These are phyloP conservation scores for Piprites chloris DNA, from an alignment of 2,113 vertebrate species.

Conservation along the genomic window DNA sequence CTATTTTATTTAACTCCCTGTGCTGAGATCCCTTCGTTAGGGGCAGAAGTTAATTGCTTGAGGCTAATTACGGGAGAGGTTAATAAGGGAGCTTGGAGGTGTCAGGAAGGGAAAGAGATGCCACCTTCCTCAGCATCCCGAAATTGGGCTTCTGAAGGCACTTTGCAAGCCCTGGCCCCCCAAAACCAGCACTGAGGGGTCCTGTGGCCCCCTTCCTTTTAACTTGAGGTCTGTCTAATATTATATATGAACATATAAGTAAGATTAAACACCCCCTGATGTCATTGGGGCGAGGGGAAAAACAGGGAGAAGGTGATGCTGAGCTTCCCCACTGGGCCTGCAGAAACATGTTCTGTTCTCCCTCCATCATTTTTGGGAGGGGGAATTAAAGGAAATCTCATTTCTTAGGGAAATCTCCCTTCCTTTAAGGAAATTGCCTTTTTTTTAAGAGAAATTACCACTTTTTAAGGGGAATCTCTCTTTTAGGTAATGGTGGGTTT, in stretches of 20 bases:
- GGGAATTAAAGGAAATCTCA: neutral
- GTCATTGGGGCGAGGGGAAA: fast-evolving
- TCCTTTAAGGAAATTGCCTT: neutral
- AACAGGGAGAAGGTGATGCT: neutral
- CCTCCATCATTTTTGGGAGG: neutral
- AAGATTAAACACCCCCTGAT: neutral
- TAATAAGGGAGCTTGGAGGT: neutral
- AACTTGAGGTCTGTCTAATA: neutral
- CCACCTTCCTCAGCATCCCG: neutral
- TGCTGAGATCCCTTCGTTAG: neutral
- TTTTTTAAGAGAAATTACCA: neutral
- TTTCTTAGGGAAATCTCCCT: neutral
- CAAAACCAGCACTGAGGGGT: neutral
- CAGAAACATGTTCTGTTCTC: neutral
- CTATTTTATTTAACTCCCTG: neutral
- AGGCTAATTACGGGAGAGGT: neutral
- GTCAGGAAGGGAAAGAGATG: neutral
- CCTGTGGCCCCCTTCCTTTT: neutral
- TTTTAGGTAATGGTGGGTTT: neutral
- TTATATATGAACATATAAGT: neutral
- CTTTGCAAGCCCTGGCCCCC: neutral
- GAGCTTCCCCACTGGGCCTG: neutral
- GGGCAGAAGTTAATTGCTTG: slow-evolving; percentile 26
- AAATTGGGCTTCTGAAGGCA: neutral
- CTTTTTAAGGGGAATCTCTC: neutral